Evolutionary conservation across 92 coral and sea anemone genomes (phyloP).

Genomic region (Epizoanthus illoricatus): DNA sequence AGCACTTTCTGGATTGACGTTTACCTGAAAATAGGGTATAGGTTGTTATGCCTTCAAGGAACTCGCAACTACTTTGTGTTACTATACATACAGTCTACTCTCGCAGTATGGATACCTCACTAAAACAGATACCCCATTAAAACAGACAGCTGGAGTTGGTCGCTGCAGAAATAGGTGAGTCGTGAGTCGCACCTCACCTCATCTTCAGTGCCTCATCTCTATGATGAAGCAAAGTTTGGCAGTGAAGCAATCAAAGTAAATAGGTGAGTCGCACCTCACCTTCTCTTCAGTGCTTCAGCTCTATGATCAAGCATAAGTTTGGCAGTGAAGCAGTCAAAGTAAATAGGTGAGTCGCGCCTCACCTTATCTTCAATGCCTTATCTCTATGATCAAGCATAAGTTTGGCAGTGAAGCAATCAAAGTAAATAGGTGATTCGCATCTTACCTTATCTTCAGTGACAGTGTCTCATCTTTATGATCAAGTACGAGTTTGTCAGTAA

Average conservation of each 20-base stretch:
- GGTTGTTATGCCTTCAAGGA: too few species aligned
- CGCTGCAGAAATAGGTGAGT: neutral
- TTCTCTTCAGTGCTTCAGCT: constrained; percentile 35
- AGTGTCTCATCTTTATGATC: neutral
- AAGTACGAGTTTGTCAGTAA: neutral
- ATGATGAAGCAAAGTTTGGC: too few species aligned
- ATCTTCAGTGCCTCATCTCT: neutral
- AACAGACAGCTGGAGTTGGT: too few species aligned
- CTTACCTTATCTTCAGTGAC: too few species aligned
- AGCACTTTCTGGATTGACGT: constrained; percentile 39
- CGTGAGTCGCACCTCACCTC: neutral
- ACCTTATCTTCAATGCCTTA: too few species aligned
- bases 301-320: constrained; percentile 32
- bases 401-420: neutral
- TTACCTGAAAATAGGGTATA: constrained; percentile 36
- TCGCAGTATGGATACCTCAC: neutral
- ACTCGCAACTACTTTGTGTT: too few species aligned
- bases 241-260: neutral
- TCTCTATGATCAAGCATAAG: too few species aligned
- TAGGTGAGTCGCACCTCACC: neutral
- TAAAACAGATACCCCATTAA: neutral
- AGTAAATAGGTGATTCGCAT: neutral
- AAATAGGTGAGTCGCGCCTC: neutral
- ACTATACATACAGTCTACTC: neutral
- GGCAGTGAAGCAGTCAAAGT: constrained; percentile 12